Percentiles rank a stretch among this genome's conserved stretches.
Conservation (phyloP, 2,888 invertebrate species). For the Pyrgus malvae region DNA sequence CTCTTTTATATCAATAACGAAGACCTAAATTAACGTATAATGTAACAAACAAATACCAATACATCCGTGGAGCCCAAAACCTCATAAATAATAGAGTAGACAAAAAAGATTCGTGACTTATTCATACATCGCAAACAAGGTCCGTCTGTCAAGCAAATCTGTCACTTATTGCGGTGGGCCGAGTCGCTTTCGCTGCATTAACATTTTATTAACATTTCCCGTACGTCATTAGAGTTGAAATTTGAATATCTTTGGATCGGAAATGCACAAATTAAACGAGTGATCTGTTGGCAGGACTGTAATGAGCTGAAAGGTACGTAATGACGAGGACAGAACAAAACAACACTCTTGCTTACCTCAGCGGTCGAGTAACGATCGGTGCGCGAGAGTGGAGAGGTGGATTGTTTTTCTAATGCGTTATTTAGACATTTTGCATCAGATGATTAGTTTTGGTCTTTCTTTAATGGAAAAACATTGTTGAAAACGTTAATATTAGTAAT, state of each 20-base stretch:
- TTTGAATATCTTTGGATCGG: conserved; percentile 81
- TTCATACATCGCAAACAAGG: conserved; percentile 74
- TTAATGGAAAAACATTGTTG: too few species aligned
- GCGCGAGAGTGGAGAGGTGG: conserved; percentile 45
- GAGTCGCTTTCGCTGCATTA: conserved; percentile 75
- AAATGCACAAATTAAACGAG: conserved; percentile 81
- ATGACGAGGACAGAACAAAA: conserved; percentile 76
- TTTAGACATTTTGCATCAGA: too few species aligned
- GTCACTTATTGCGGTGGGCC: conserved; percentile 73
- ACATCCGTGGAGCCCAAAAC: conserved; percentile 27
- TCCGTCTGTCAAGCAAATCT: conserved; percentile 78
- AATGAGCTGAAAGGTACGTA: conserved; percentile 78
- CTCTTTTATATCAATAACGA: neutral
- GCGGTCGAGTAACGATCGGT: conserved; percentile 59
- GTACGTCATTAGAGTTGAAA: conserved; percentile 77
- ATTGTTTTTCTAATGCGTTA: conserved; percentile 33
- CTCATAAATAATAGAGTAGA: conserved; percentile 47
- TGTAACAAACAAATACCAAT: conserved; percentile 15
- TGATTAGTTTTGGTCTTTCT: too few species aligned
- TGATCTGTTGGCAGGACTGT: conserved; percentile 77
- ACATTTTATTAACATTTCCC: conserved; percentile 81
- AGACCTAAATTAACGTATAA: conserved; percentile 13
- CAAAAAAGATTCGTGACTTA: conserved; percentile 79
- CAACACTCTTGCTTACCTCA: conserved; percentile 71
- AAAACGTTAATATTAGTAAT: too few species aligned